These are phyloP conservation scores for Enteromius afrohamiltoni DNA, from an alignment of 2,797 vertebrate genomes.

Conservation along the genomic window DNA sequence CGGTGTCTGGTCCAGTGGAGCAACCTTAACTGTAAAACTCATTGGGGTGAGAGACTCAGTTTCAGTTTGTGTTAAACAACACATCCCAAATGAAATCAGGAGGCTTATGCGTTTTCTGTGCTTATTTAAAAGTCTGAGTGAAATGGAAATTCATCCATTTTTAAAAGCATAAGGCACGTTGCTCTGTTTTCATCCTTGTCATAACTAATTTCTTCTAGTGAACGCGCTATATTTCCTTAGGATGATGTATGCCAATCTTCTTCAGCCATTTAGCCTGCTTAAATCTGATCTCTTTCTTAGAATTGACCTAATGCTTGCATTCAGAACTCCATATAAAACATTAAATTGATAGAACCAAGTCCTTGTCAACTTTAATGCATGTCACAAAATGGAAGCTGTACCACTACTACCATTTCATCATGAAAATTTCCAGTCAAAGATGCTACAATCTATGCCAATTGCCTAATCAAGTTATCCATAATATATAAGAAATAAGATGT, in stretches of 20 bases:
- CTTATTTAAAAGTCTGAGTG: not conserved
- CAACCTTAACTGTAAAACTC: slow-evolving; percentile 70
- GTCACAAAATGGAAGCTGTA: not conserved
- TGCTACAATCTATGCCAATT: not conserved
- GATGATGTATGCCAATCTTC: not conserved
- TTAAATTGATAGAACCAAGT: not conserved
- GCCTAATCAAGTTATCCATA: not conserved
- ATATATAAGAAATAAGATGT: not conserved
- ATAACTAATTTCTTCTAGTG: not conserved
- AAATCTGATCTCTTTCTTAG: not conserved
- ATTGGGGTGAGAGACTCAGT: slow-evolving; percentile 64
- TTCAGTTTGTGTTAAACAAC: not conserved
- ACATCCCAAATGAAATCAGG: not conserved
- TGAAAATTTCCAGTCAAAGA: not conserved
- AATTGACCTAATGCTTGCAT: not conserved
- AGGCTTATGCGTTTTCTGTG: not conserved
- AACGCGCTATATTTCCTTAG: not conserved
- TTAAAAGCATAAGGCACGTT: not conserved
- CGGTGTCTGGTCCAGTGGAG: slow-evolving; percentile 69
- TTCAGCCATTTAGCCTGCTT: not conserved
- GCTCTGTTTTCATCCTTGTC: not conserved
- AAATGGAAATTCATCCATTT: not conserved
- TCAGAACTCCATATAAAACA: not conserved
- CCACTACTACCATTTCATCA: not conserved
- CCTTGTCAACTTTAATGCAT: not conserved